These are phyloP conservation scores for Pachyuromys duprasi DNA, from an alignment of 2,797 vertebrate species.

Conservation along the genomic window DNA sequence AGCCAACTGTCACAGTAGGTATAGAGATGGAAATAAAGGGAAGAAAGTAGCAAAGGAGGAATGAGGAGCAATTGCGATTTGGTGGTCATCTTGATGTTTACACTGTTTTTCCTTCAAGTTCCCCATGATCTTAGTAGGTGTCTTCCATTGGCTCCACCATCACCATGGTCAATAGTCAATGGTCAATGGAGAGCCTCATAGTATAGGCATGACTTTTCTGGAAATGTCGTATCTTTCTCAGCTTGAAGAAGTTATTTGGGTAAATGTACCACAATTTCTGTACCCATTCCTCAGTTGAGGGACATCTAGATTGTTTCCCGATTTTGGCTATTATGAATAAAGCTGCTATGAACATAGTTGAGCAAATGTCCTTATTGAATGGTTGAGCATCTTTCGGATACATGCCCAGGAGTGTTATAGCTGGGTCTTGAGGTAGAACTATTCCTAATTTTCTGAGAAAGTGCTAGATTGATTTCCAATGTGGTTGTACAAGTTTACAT, in stretches of 20 bases:
- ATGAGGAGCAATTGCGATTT: background rate
- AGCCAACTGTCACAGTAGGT: background rate
- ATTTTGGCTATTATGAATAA: too few relatives aligned
- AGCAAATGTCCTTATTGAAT: too few relatives aligned
- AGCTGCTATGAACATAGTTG: too few relatives aligned
- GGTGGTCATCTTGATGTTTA: background rate
- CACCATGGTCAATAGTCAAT: background rate
- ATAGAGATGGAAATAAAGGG: background rate
- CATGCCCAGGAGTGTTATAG: too few relatives aligned
- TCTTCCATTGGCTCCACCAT: background rate
- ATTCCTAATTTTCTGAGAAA: too few relatives aligned
- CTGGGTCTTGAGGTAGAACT: too few relatives aligned
- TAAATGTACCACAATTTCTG: too few relatives aligned
- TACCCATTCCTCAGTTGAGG: too few relatives aligned
- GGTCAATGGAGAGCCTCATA: background rate
- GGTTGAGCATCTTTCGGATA: too few relatives aligned
- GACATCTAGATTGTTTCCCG: too few relatives aligned
- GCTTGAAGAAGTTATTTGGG: conserved; percentile 21
- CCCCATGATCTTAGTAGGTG: background rate
- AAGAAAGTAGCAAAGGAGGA: background rate
- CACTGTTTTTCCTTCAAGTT: background rate
- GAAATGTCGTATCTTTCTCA: background rate
- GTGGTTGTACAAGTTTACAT: too few relatives aligned
- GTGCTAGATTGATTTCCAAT: too few relatives aligned
- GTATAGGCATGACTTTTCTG: background rate